phyloP scores from a whole-genome alignment of 1,140 invertebrate genomes.

The Bombyx mandarina region DNA sequence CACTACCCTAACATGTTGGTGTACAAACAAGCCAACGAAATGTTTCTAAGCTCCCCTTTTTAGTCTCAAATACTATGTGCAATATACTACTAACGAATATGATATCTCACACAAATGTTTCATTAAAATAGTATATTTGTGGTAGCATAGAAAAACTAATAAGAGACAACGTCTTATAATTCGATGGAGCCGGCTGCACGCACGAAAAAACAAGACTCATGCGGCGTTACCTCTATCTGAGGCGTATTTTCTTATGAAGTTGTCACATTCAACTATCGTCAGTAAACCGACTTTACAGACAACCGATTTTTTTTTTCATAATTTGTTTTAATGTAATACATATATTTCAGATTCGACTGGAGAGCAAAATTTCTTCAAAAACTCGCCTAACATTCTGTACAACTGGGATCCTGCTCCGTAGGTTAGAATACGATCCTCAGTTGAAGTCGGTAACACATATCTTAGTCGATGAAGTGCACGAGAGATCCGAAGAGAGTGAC shows the following conservation, averaged over 20 bases:
- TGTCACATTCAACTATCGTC: background rate
- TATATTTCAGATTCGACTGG: conserved; percentile 70
- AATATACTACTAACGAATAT: too few relatives aligned
- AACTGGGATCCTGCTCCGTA: conserved; percentile 88
- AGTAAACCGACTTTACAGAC: background rate
- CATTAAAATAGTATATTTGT: background rate
- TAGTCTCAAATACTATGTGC: too few relatives aligned
- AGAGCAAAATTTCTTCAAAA: conserved; percentile 82
- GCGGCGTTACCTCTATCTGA: too few relatives aligned
- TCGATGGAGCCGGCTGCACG: too few relatives aligned
- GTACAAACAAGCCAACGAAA: too few relatives aligned
- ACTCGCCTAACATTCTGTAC: conserved; percentile 92
- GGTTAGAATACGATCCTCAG: conserved; percentile 81
- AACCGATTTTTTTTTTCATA: background rate
- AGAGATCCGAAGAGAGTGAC: conserved; percentile 90
- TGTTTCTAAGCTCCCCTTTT: too few relatives aligned
- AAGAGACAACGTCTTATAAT: background rate
- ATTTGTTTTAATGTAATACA: background rate
- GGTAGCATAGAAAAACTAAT: background rate
- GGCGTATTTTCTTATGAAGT: too few relatives aligned
- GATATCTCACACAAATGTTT: too few relatives aligned
- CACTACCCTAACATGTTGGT: too few relatives aligned
- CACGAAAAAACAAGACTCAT: too few relatives aligned
- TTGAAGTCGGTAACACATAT: conserved; percentile 82
- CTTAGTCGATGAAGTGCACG: conserved; percentile 93